Base-by-base conservation (phyloP, 2,888 invertebrate genomes). In the Magallana nippona region DNA sequence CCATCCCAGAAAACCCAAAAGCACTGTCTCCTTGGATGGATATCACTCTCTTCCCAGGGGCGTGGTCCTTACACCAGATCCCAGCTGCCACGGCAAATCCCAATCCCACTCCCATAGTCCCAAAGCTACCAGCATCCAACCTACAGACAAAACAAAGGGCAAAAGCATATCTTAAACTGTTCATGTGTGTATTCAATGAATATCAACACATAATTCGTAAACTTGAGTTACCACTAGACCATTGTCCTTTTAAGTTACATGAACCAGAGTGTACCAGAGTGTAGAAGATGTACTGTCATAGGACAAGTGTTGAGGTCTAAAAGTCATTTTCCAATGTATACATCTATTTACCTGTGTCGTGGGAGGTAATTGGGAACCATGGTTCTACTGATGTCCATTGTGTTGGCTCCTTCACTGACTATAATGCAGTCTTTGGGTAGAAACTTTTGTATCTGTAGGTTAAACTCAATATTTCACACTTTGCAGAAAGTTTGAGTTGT, bases 1-100 rank as follows among this genome's bases (percentile, higher is more conserved):
- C 99, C 98, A 99, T 98, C 92, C 98, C 99, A 55, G 98, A 98
- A 95, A 99, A 99, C 1, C 99, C 99, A 94, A 99, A 98, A 0
- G 99, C 99, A 71, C 98, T 98, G 94, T 99, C 99, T 0, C 99
- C 99, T 95, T 98, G 98, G 0, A 99, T 97, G 93, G 98, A 98
- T 83, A 99, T 95, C 0, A 99, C 98, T 87, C 96, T 95, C 93
- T 98, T 98, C 1, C 95, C 95, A 0, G 98, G 97, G 11, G 96
- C 96, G 93, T 96, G 95, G 93, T 98, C 97, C 86, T 97, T 96
- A 92, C 97, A 98, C 95, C 97, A 98, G 88, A 98, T 95, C 0
- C 98, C 98, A 10, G 99, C 97, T 1, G 99, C 99, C 78, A 98
- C 96, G 0, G 97, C 98, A 94, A 97, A 98, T 0, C 98, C 98